These are phyloP conservation scores for Cantharis flavilabris DNA, from an alignment of 2,888 invertebrate genomes.

Conservation along the genomic window DNA sequence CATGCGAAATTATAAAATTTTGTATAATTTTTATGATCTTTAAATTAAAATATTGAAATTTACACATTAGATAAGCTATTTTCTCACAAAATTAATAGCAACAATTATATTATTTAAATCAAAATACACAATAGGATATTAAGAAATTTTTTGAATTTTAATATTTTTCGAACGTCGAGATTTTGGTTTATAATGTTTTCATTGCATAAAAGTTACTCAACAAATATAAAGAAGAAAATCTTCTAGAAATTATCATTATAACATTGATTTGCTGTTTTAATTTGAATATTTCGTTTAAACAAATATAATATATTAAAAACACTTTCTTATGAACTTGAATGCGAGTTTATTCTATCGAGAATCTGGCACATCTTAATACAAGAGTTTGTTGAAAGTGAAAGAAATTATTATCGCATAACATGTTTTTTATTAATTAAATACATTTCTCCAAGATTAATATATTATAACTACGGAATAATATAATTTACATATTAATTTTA, in stretches of 20 bases:
- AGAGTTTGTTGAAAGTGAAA: neutral
- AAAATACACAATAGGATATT: neutral
- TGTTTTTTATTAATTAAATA: neutral
- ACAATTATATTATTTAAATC: neutral
- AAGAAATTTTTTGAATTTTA: neutral
- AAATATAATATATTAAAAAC: neutral
- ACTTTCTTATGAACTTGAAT: neutral
- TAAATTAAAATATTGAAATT: no score
- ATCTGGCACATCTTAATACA: neutral
- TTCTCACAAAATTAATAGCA: no score
- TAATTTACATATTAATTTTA: neutral
- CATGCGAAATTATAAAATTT: no score
- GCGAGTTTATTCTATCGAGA: neutral
- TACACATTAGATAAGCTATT: no score
- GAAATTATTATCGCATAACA: neutral
- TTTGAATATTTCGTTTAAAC: neutral
- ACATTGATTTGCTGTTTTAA: neutral
- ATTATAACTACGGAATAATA: neutral
- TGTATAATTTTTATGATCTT: no score
- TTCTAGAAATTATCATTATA: neutral
- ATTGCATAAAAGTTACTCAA: neutral
- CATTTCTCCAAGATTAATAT: neutral
- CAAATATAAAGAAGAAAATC: neutral
- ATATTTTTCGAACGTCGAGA: neutral
- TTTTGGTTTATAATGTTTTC: neutral